Base-by-base conservation (phyloP, 1,140 invertebrate species). In the Chironomus striatipennis region DNA sequence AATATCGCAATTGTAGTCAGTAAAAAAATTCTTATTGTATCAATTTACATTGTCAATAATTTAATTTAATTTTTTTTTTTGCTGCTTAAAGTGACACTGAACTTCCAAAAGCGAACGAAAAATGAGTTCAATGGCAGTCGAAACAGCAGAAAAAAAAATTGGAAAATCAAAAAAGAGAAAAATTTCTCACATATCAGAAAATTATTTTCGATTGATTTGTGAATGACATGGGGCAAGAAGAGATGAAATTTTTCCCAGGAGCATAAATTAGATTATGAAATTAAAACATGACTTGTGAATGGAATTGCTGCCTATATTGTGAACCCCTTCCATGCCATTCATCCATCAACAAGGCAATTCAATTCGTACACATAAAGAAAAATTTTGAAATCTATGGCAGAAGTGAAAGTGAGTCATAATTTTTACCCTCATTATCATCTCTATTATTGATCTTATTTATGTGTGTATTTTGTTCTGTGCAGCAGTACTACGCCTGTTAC, bases 201-300 rank as follows among this genome's bases (percentile, higher is more conserved):
- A 34, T 2, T 20, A 70, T 70, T 70, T 70, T 20, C 17, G 6
- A 21, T 70, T 70, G 65, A 70, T 70, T 70, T 70, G 65, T 70
- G 65, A 70, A 18, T 70, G 65, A 70, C 65, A 70, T 70, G 65
- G 9, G 17, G 47, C 9, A 57, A 57, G 1, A 57, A 57, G n/a
- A 57, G n/a, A 57, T 57, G 47, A 57, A 57, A 57, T 20, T 8
- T 57, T 70, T 70, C 65, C 65, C 65, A 70, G 65, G 65, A 70
- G 65, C 65, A 70, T 70, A 70, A 70, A 70, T 70, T 70, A 70
- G 65, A 70, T 70, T 70, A 70, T 9, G 18, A 70, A 70, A 57
- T 57, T 12, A 57, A 57, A n/a, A 57, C 47, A 57, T 57, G 47
- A 57, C 47, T 70, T 70, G 18, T 70, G 65, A 18, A 70, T 70